Evolutionary conservation across 1,140 invertebrate genomes (phyloP), one percentile per base, ranked within the genome.

Genomic region (Saccostrea cuccullata): DNA sequence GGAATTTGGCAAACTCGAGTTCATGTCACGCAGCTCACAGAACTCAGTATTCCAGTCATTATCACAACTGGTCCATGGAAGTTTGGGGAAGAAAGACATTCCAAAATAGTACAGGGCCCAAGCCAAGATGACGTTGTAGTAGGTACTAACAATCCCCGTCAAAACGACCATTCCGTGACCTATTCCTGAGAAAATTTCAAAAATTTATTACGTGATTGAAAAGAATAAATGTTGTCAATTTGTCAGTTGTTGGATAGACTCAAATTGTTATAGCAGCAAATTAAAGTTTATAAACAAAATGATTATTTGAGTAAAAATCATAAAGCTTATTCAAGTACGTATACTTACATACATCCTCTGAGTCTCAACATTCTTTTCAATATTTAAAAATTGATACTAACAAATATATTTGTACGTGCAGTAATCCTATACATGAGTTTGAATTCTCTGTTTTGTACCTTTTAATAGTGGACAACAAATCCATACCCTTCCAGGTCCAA

Each of bases 61-160:
- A 12, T 89, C 86, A 87, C 93, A 93, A 6, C 84, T 67, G 20
- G 90, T 85, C 92, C 92, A 93, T 2, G 92, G 92, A 36, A 93
- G 83, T 6, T 67, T 84, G 12, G 86, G 17, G 17, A 77, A 97
- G 94, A 99, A 98, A 20, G 98, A 98, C 73, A 97, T 96, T 91
- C 98, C 98, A 93, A 99, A 97, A 94, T 99, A 99, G 95, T 98
- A 98, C 89, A 99, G 96, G n/a, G 97, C 97, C 96, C 98, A 99
- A 13, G 98, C 97, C 93, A 99, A 98, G 93, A 99, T 98, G 84
- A 99, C 97, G 94, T 98, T 98, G 94, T 99, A 99, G 94, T 99
- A 99, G 47, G 99, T 96, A 9, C 98, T 98, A 55, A 99, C 98
- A 92, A 99, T 98, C 94, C 98, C 98, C 0, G 98, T 99, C 26